phyloP scores from a whole-genome alignment of 1,140 invertebrate species.

The Mycetomoellerius zeteki region DNA sequence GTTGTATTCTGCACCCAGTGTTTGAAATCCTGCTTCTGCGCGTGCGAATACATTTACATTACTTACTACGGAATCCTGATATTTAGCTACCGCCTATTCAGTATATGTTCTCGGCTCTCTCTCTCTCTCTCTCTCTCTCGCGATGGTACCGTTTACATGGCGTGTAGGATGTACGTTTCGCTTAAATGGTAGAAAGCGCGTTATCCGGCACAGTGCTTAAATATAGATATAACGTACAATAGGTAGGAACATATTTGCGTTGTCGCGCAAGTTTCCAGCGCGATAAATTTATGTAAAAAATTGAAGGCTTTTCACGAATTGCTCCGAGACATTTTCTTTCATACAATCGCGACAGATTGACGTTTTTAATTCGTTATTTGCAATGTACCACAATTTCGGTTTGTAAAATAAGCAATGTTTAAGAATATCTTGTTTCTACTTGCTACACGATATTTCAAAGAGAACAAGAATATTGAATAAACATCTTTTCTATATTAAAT shows the following conservation, averaged over 20 bases:
- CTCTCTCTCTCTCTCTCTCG: constrained; percentile 24
- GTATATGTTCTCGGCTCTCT: constrained; percentile 52
- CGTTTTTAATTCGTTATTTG: background rate
- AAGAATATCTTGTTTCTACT: background rate
- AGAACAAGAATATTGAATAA: background rate
- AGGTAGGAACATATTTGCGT: constrained; percentile 35
- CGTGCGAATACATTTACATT: constrained; percentile 73
- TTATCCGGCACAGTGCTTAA: constrained; percentile 36
- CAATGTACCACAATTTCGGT: background rate
- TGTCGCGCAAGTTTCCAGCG: background rate
- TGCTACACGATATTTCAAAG: background rate
- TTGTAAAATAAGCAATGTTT: constrained; percentile 1
- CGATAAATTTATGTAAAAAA: background rate
- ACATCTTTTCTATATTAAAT: background rate
- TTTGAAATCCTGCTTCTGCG: constrained; percentile 55
- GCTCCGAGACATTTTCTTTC: background rate
- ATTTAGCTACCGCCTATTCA: constrained; percentile 72
- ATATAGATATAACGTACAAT: constrained; percentile 54
- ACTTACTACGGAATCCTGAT: constrained; percentile 69
- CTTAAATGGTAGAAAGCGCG: constrained; percentile 46
- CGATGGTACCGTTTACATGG: constrained; percentile 56
- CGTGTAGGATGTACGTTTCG: constrained; percentile 46
- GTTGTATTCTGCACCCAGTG: constrained; percentile 53
- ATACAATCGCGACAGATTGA: background rate
- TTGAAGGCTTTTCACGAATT: background rate